Conservation (phyloP, 1,140 invertebrate genomes). For the Vanessa atalanta region DNA sequence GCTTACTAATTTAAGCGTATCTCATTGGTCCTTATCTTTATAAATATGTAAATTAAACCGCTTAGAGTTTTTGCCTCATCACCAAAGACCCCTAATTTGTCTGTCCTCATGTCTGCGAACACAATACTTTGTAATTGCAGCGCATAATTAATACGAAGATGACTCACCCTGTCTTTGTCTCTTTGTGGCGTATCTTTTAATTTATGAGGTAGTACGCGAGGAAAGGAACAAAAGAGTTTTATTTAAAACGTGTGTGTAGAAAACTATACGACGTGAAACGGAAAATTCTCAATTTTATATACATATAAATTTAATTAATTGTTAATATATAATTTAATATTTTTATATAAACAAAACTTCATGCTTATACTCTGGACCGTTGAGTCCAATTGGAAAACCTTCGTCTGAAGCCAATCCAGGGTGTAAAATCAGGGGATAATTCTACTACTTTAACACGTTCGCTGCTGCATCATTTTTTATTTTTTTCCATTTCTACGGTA, state of each 20-base stretch:
- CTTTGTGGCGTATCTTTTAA: slow-evolving; percentile 49
- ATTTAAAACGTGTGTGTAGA: slow-evolving; percentile 23
- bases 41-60: slow-evolving; percentile 4
- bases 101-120: slow-evolving; percentile 42
- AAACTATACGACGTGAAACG: slow-evolving; percentile 7
- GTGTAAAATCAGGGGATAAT: too few species aligned
- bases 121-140: slow-evolving; percentile 58
- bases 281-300: neutral
- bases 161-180: slow-evolving; percentile 62
- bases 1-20: neutral
- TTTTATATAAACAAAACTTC: too few species aligned
- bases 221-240: slow-evolving; percentile 44
- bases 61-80: slow-evolving; percentile 12
- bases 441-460: too few species aligned
- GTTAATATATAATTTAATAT: too few species aligned
- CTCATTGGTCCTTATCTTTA: neutral
- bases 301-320: neutral
- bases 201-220: slow-evolving; percentile 41
- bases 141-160: slow-evolving; percentile 58
- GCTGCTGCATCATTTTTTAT: too few species aligned
- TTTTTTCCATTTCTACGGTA: too few species aligned
- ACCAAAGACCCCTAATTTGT: slow-evolving; percentile 43
- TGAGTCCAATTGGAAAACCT: too few species aligned
- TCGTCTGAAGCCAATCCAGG: too few species aligned
- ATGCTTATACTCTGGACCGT: too few species aligned